These are phyloP conservation scores for Tinea pellionella DNA, from an alignment of 2,888 invertebrate species.

Conservation along the genomic window DNA sequence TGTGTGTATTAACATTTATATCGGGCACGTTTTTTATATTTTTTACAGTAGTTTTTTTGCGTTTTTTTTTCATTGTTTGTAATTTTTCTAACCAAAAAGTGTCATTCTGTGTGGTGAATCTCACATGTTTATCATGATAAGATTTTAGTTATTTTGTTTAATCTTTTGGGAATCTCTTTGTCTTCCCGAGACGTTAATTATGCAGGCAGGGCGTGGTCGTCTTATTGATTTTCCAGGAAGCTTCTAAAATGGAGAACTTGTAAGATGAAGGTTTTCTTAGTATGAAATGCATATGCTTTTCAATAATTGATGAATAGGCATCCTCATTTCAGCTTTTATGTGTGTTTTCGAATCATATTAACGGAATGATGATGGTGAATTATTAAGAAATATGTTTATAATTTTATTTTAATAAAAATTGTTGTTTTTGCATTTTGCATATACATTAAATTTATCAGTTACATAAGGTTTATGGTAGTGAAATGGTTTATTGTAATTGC, in stretches of 20 bases:
- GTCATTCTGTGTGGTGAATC: constrained; percentile 45
- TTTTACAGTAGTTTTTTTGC: constrained; percentile 28
- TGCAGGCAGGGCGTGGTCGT: constrained; percentile 67
- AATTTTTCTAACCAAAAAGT: constrained; percentile 64
- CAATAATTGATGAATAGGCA: not conserved
- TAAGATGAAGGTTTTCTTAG: not conserved
- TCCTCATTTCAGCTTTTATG: not conserved
- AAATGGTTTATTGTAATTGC: not conserved
- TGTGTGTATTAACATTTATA: not conserved
- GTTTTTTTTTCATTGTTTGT: constrained; percentile 63
- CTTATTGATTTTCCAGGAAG: constrained; percentile 67
- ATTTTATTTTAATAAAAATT: not conserved
- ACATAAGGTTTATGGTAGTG: not conserved
- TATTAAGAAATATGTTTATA: not conserved
- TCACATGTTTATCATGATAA: constrained; percentile 46
- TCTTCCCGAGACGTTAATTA: constrained; percentile 42
- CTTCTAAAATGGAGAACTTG: constrained; percentile 37
- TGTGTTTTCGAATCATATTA: not conserved
- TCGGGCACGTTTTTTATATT: not conserved
- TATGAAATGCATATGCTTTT: not conserved
- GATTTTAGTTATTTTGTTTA: constrained; percentile 16
- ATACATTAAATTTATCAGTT: not conserved
- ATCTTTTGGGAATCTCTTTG: constrained; percentile 19
- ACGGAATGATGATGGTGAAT: not conserved
- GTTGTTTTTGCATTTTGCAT: not conserved